Percentiles rank a stretch among this genome's conserved stretches.
phyloP scores from a whole-genome alignment of 2,113 vertebrate genomes.

The Heterocephalus glaber region DNA sequence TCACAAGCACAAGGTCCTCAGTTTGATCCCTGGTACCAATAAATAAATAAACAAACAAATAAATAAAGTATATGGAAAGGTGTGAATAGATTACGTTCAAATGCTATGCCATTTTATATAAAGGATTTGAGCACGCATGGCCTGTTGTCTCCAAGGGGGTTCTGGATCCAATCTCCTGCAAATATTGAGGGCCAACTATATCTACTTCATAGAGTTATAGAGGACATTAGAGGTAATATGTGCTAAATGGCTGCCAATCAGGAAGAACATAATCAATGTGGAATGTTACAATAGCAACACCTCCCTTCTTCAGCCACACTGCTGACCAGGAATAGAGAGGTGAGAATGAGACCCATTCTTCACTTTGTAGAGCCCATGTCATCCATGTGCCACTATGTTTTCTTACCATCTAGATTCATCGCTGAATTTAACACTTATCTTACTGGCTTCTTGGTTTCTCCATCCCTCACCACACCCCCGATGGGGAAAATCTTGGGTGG shows the following conservation, averaged over 20 bases:
- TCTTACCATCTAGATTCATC: slow-evolving; percentile 19
- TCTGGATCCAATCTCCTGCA: neutral
- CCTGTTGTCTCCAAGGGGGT: neutral
- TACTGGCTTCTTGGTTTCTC: neutral
- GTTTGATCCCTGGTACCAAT: too few relatives aligned
- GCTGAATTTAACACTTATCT: slow-evolving; percentile 28
- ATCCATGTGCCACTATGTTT: neutral
- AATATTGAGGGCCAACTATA: neutral
- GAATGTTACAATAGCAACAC: neutral
- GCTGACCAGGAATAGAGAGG: neutral
- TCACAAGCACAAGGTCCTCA: too few relatives aligned
- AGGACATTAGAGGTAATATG: neutral
- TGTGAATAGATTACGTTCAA: neutral
- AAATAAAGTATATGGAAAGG: too few relatives aligned
- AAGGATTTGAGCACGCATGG: neutral
- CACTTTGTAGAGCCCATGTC: neutral
- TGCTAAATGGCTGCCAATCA: neutral
- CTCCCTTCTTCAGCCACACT: neutral
- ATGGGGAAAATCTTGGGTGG: neutral
- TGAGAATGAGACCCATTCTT: slow-evolving; percentile 37
- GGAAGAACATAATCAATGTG: neutral
- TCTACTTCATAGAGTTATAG: slow-evolving; percentile 20
- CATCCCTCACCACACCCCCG: too few relatives aligned
- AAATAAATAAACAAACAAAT: too few relatives aligned
- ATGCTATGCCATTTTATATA: neutral